These are phyloP conservation scores for Eulimnadia texana DNA, from an alignment of 1,140 invertebrate species.

Conservation along the genomic window DNA sequence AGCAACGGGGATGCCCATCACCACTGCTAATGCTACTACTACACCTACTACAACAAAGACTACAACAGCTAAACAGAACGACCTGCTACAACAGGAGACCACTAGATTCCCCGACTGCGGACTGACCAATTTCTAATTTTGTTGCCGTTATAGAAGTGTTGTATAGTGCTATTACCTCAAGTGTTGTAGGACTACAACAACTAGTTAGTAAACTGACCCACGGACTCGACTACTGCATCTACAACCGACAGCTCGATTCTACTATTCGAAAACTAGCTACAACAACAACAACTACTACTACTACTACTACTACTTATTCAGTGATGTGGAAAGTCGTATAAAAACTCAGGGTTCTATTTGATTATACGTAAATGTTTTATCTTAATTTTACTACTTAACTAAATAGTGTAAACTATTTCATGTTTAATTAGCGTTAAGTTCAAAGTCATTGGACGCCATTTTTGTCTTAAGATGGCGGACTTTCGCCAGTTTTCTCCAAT, in stretches of 20 bases:
- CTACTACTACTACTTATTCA: no score
- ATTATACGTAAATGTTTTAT: no score
- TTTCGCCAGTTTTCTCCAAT: not conserved
- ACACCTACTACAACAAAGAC: conserved; percentile 22
- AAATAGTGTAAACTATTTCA: no score
- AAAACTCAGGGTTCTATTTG: no score
- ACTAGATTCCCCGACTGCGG: conserved; percentile 3
- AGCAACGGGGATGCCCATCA: conserved; percentile 28
- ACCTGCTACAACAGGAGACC: not conserved
- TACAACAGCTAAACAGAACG: conserved; percentile 18
- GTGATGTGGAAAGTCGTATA: no score
- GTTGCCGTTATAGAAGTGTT: not conserved
- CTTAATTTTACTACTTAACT: no score
- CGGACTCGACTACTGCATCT: no score
- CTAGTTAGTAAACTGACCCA: no score
- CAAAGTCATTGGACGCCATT: not conserved
- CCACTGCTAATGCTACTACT: conserved; percentile 24
- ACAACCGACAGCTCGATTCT: no score
- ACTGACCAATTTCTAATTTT: conserved; percentile 21
- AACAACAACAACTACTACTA: no score
- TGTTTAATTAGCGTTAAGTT: not conserved
- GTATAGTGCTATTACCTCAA: not conserved
- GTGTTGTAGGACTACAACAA: no score
- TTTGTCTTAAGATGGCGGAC: not conserved
- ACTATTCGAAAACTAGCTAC: no score